phyloP scores from a whole-genome alignment of 2,888 invertebrate genomes.

The Rhagium mordax region DNA sequence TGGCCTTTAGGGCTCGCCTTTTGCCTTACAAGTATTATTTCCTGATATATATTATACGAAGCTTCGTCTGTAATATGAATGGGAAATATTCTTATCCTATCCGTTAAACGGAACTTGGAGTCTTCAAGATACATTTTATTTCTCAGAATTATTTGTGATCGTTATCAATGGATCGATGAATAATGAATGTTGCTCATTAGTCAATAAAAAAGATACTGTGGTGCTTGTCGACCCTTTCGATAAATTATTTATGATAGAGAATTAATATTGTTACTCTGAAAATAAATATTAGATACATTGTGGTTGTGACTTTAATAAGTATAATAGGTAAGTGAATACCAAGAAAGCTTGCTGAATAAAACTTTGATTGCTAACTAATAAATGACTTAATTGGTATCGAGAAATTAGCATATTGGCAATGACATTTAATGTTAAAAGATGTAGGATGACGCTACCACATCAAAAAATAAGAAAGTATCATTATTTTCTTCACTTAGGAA shows the following conservation, averaged over 20 bases:
- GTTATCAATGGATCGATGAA: constrained; percentile 5
- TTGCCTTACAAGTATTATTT: constrained; percentile 35
- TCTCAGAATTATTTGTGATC: constrained; percentile 9
- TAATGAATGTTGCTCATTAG: constrained; percentile 11
- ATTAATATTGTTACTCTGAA: not conserved
- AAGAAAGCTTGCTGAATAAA: not conserved
- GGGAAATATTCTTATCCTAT: constrained; percentile 1
- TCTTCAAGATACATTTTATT: constrained; percentile 14
- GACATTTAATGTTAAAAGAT: too few relatives aligned
- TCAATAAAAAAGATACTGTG: constrained; percentile 1
- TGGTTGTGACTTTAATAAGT: not conserved
- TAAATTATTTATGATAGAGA: constrained; percentile 5
- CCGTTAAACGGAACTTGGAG: not conserved
- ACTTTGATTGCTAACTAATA: not conserved
- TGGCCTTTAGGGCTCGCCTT: constrained; percentile 44
- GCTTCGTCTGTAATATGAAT: constrained; percentile 13
- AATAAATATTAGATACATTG: not conserved
- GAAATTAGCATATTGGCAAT: too few relatives aligned
- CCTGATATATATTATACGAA: constrained; percentile 30
- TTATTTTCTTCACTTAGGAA: too few relatives aligned
- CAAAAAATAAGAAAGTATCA: too few relatives aligned
- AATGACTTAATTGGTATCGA: not conserved
- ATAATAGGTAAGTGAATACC: not conserved
- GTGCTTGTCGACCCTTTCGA: constrained; percentile 5
- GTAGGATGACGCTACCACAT: too few relatives aligned